These are phyloP conservation scores for Rutilus rutilus DNA, from an alignment of 2,113 vertebrate genomes.

Conservation along the genomic window DNA sequence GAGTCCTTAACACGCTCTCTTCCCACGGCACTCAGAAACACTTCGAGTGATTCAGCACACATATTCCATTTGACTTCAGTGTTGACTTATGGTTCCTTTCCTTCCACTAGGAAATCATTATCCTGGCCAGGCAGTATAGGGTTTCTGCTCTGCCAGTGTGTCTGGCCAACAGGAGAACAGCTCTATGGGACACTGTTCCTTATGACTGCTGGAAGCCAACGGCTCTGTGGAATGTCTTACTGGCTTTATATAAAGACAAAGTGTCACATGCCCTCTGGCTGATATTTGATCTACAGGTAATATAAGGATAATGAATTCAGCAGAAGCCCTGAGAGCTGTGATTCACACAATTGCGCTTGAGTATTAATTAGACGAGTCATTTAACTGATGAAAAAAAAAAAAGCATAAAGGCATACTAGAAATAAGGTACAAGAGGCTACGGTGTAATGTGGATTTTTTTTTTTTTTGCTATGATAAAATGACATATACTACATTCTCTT, in stretches of 20 bases:
- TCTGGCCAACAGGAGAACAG: slow-evolving; percentile 25
- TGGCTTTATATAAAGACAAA: slow-evolving; percentile 35
- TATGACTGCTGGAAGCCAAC: slow-evolving; percentile 12
- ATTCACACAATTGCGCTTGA: neutral
- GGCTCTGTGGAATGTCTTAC: slow-evolving; percentile 40
- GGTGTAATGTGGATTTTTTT: neutral
- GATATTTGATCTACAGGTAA: slow-evolving; percentile 44
- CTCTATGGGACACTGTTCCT: slow-evolving; percentile 18
- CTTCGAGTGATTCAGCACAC: slow-evolving; percentile 18
- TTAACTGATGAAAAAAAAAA: slow-evolving; percentile 9
- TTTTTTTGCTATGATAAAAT: neutral
- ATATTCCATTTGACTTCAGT: slow-evolving; percentile 16
- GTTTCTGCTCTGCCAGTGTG: slow-evolving; percentile 33
- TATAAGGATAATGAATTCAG: slow-evolving; percentile 41
- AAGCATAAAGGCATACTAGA: neutral
- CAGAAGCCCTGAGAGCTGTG: neutral
- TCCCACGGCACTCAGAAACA: slow-evolving; percentile 15
- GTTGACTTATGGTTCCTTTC: slow-evolving; percentile 28
- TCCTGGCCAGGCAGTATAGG: slow-evolving; percentile 8
- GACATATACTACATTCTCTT: neutral
- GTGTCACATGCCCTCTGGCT: slow-evolving; percentile 40
- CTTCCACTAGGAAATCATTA: slow-evolving; percentile 19
- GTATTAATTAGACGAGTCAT: neutral
- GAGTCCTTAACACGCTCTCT: neutral
- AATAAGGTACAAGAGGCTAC: neutral